Conservation (phyloP, 1,140 invertebrate species). For the Telenomus remus region DNA sequence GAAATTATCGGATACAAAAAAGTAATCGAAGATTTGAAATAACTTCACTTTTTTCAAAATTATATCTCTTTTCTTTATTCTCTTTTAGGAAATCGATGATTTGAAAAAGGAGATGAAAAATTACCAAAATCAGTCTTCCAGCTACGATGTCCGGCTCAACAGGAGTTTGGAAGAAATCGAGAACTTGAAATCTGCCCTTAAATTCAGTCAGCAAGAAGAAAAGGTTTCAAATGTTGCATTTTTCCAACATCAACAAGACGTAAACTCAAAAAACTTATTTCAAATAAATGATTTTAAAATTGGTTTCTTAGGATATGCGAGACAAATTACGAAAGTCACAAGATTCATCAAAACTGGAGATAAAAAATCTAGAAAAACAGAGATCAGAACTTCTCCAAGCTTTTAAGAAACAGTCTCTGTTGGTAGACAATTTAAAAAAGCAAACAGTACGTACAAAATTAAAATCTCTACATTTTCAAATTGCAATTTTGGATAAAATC, state of each 20-base stretch:
- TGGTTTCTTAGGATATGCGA: constrained; percentile 69
- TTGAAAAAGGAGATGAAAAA: constrained; percentile 74
- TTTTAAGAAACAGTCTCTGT: constrained; percentile 75
- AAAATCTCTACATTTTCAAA: constrained; percentile 11
- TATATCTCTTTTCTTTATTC: no score
- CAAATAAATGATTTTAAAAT: not conserved
- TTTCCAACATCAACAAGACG: constrained; percentile 6
- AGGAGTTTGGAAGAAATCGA: constrained; percentile 74
- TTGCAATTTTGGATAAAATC: constrained; percentile 1
- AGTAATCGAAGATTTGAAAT: constrained; percentile 52
- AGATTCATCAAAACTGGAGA: constrained; percentile 51
- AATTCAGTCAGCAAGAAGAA: constrained; percentile 73
- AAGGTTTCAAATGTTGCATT: constrained; percentile 65
- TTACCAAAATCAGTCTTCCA: constrained; percentile 63
- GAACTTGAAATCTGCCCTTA: constrained; percentile 68
- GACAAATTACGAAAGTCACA: constrained; percentile 70
- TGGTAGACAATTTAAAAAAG: constrained; percentile 76
- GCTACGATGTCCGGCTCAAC: constrained; percentile 71
- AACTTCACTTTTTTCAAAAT: no score
- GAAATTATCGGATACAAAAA: constrained; percentile 74
- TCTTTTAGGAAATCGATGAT: constrained; percentile 70
- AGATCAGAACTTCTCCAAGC: constrained; percentile 73
- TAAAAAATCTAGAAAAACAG: constrained; percentile 74
- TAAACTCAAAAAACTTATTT: no score
- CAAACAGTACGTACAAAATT: constrained; percentile 71